Evolutionary conservation across 2,888 invertebrate species (phyloP).

Genomic region (Augiades crinisus): DNA sequence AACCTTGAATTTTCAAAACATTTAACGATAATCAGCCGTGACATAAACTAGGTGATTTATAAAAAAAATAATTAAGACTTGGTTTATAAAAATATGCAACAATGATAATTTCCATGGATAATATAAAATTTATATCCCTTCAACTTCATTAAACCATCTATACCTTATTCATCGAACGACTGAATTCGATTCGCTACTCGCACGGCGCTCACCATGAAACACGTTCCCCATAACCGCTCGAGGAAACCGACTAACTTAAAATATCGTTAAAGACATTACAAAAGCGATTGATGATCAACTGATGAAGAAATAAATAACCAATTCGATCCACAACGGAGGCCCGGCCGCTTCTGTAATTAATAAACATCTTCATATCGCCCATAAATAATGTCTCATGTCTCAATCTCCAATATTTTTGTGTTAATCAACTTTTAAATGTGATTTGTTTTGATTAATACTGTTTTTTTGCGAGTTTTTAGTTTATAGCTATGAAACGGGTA

Average conservation of each 20-base stretch:
- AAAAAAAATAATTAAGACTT: too few species aligned
- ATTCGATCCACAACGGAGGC: constrained; percentile 14
- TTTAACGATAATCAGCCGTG: too few species aligned
- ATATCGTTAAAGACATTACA: constrained; percentile 22
- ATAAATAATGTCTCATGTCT: constrained; percentile 22
- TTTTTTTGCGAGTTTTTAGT: not conserved
- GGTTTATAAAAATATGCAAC: too few species aligned
- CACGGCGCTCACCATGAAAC: not conserved
- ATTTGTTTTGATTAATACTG: constrained; percentile 6
- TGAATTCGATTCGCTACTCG: not conserved
- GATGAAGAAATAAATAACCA: constrained; percentile 25
- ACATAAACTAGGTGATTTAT: too few species aligned
- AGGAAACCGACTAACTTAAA: constrained; percentile 13
- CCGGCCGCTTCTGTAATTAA: constrained; percentile 22
- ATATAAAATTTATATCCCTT: too few species aligned
- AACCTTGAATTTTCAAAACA: too few species aligned
- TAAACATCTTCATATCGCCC: constrained; percentile 12
- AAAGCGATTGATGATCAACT: constrained; percentile 24
- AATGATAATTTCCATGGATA: too few species aligned
- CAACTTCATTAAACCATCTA: too few species aligned
- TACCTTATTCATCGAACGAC: too few species aligned
- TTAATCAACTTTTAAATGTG: constrained; percentile 19
- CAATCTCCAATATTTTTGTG: constrained; percentile 22
- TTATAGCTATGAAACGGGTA: not conserved
- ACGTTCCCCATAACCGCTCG: not conserved